These are phyloP conservation scores for Thymelicus acteon DNA, from an alignment of 2,888 invertebrate species.

Conservation along the genomic window DNA sequence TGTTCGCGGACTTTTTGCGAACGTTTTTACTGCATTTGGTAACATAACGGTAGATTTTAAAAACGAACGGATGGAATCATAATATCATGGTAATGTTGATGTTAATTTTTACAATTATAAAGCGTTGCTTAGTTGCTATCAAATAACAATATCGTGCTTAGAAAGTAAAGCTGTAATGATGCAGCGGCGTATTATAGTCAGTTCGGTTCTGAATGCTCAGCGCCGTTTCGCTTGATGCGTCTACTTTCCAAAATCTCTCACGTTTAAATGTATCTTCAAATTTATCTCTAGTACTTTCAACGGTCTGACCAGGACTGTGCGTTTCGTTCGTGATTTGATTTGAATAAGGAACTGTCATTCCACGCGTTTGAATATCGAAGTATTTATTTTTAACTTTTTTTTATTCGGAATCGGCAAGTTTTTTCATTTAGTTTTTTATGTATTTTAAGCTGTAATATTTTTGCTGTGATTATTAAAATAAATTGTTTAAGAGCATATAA, in stretches of 20 bases:
- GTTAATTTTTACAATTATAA: constrained; percentile 45
- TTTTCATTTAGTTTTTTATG: not conserved
- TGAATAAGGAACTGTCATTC: constrained; percentile 10
- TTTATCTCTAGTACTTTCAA: constrained; percentile 36
- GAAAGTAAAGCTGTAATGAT: constrained; percentile 54
- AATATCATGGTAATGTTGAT: constrained; percentile 27
- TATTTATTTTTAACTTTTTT: not conserved
- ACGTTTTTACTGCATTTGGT: constrained; percentile 21
- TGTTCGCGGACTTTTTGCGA: constrained; percentile 35
- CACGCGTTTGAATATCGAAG: constrained; percentile 16
- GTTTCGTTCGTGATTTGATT: constrained; percentile 22
- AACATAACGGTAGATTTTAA: constrained; percentile 27
- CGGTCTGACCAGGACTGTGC: constrained; percentile 29
- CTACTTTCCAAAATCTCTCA: constrained; percentile 79
- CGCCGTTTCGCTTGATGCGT: constrained; percentile 69
- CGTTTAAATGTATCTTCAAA: constrained; percentile 46
- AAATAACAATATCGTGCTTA: constrained; percentile 52
- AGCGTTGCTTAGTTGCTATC: constrained; percentile 39
- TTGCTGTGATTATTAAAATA: not conserved
- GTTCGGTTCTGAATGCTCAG: constrained; percentile 57
- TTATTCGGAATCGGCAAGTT: not conserved
- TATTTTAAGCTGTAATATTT: not conserved
- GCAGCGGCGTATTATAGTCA: constrained; percentile 17
- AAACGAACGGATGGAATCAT: constrained; percentile 24
- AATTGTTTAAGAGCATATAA: not conserved